phyloP scores from a whole-genome alignment of 2,888 invertebrate species.

The Cataglyphis altisquamis region DNA sequence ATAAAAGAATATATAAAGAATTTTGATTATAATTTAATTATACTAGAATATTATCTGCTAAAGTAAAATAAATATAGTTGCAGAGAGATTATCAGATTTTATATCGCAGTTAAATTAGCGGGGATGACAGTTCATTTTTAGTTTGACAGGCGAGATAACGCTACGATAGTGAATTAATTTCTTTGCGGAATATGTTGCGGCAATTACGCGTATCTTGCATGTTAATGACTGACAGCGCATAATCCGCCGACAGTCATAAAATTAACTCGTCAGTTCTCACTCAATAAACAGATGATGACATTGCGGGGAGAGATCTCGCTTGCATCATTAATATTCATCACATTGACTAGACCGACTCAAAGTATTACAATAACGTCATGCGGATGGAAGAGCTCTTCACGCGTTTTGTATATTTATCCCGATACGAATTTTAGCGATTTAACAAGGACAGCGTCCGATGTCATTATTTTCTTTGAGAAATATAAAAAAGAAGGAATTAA shows the following conservation, averaged over 20 bases:
- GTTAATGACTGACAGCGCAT: constrained; percentile 44
- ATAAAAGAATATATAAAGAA: background rate
- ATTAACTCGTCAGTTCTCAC: constrained; percentile 41
- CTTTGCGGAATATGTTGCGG: constrained; percentile 19
- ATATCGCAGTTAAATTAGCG: constrained; percentile 13
- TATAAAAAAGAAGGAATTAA: background rate
- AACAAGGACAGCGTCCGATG: background rate
- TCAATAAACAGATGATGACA: constrained; percentile 50
- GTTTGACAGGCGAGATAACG: constrained; percentile 6
- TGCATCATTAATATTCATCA: constrained; percentile 49
- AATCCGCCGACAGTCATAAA: constrained; percentile 46
- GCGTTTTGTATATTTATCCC: constrained; percentile 1
- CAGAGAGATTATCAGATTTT: background rate
- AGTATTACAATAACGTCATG: constrained; percentile 17
- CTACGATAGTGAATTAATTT: constrained; percentile 13
- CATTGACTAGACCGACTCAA: background rate
- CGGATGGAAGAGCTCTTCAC: background rate
- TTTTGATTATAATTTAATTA: background rate
- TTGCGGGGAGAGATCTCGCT: constrained; percentile 11
- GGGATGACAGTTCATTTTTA: constrained; percentile 12
- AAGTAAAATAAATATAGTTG: background rate
- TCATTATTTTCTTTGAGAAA: background rate
- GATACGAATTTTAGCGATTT: background rate
- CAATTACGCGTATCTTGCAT: constrained; percentile 15
- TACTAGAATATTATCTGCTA: background rate